A percentile compares a stretch with the other conserved stretches of the same genome.
Evolutionary conservation across 2,888 invertebrate species (phyloP).

Genomic region (Sarcophaga variegata): DNA sequence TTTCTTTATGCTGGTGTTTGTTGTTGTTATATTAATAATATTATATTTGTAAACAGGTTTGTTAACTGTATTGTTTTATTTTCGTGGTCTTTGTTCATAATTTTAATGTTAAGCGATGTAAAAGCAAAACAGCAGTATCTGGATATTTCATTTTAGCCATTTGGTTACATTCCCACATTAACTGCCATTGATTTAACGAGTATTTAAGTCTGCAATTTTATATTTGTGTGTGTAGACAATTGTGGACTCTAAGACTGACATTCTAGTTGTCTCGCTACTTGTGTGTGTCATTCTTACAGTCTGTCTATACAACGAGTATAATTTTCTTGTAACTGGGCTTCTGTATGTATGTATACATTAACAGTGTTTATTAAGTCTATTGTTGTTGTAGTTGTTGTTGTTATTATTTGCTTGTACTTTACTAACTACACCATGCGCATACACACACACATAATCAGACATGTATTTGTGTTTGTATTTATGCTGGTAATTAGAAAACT

Average conservation of each 20-base stretch:
- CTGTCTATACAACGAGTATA: background rate
- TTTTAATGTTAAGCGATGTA: no score
- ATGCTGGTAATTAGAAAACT: slow-evolving; percentile 56
- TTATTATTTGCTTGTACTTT: background rate
- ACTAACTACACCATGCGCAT: background rate
- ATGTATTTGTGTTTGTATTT: slow-evolving; percentile 21
- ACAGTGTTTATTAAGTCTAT: slow-evolving; percentile 24
- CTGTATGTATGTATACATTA: background rate
- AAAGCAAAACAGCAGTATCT: no score
- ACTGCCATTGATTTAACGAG: slow-evolving; percentile 17
- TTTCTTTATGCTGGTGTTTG: no score
- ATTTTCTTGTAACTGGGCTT: no score
- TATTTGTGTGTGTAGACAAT: background rate
- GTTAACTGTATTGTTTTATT: no score
- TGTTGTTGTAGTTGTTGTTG: slow-evolving; percentile 1
- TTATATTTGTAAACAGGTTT: no score
- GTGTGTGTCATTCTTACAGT: background rate
- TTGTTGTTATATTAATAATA: no score
- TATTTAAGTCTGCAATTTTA: background rate
- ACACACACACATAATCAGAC: background rate
- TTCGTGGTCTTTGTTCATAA: no score
- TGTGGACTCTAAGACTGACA: background rate
- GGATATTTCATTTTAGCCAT: background rate
- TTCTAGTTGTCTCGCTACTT: background rate
- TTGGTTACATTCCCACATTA: slow-evolving; percentile 15